Conservation (phyloP, 2,888 invertebrate genomes). For the Drosophila kokeensis region DNA sequence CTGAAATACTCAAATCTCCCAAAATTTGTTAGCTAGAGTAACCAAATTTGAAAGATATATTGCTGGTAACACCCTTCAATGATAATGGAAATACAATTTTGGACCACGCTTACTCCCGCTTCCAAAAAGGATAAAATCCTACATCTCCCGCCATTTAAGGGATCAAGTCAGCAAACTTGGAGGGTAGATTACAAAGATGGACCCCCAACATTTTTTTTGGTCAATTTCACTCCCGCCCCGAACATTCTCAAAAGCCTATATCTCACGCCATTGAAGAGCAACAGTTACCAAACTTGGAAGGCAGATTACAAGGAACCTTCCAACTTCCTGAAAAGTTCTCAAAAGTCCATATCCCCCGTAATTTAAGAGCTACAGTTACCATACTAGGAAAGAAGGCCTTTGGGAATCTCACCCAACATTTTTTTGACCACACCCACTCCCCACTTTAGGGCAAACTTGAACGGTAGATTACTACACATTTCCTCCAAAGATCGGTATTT, state of each 20-base stretch:
- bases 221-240: no score
- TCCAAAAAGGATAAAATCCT: not conserved
- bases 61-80: not conserved
- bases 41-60: not conserved
- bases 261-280: not conserved
- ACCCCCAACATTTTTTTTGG: not conserved
- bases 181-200: not conserved
- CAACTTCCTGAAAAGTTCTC: not conserved
- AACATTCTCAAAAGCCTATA: not conserved
- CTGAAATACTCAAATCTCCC: not conserved
- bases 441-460: not conserved
- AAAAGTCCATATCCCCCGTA: not conserved
- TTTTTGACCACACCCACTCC: not conserved
- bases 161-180: not conserved
- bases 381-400: not conserved
- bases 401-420: not conserved
- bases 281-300: not conserved
- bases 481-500: no score
- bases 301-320: no score
- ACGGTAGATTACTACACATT: not conserved
- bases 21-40: not conserved
- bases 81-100: not conserved
- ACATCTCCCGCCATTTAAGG: not conserved
- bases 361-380: not conserved
- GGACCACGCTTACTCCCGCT: not conserved